Evolutionary conservation across 2,797 vertebrate genomes (phyloP).

Genomic region (Coranthus polyacanthus): DNA sequence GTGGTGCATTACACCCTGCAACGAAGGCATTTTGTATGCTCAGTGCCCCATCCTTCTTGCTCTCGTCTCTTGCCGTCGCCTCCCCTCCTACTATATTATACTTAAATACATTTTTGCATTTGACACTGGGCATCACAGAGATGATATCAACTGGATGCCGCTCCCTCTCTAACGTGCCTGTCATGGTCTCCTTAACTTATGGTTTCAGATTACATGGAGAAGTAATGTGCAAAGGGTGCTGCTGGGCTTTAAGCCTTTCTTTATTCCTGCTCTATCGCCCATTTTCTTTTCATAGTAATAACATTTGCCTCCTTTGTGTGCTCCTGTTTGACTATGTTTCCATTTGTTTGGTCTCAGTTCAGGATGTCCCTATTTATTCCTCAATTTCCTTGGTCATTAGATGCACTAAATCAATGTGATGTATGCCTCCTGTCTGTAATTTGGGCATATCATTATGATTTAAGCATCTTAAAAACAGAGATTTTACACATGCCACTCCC

Average conservation of each 20-base stretch:
- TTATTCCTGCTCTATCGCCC: not conserved
- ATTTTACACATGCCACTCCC: constrained; percentile 25
- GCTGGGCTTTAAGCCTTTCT: constrained; percentile 8
- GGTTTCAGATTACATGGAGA: constrained; percentile 38
- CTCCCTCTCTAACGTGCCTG: constrained; percentile 26
- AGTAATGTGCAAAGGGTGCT: constrained; percentile 32
- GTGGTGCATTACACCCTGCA: constrained; percentile 71
- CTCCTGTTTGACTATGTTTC: constrained; percentile 34
- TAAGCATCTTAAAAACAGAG: constrained; percentile 37
- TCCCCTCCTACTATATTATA: constrained; percentile 58
- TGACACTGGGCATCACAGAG: constrained; percentile 52
- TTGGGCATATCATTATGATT: constrained; percentile 48
- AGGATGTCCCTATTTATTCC: constrained; percentile 14
- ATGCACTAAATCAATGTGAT: constrained; percentile 46
- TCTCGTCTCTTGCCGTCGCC: constrained; percentile 36
- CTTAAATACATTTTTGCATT: constrained; percentile 70
- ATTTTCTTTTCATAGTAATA: constrained; percentile 16
- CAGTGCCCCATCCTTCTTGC: constrained; percentile 46
- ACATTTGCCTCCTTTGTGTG: constrained; percentile 13
- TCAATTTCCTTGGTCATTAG: constrained; percentile 47
- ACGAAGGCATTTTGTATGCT: constrained; percentile 71
- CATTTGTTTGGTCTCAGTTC: constrained; percentile 30
- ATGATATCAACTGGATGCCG: constrained; percentile 50
- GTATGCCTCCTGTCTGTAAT: constrained; percentile 36
- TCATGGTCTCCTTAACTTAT: constrained; percentile 48